Evolutionary conservation across 2,888 invertebrate genomes (phyloP), one percentile per base, ranked within the genome.

Genomic region (Caenorhabditis plicata): DNA sequence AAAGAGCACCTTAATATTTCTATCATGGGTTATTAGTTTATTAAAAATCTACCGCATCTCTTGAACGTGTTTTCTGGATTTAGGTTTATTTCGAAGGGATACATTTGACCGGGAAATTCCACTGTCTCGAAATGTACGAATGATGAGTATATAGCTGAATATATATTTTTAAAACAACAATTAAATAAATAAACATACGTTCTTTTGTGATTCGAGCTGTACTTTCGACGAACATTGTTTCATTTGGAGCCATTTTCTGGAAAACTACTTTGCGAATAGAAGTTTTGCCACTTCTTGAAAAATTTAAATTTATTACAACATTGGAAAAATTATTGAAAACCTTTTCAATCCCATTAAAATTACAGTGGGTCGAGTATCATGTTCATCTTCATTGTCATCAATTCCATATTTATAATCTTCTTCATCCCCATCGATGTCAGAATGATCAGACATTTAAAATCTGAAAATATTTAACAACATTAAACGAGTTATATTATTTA

Each of bases 181-280:
- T 20, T 22, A 39, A 11, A 40, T 20, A 23, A 39, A 31, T 17
- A 15, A n/a, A 69, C 81, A 73, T 65, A 85, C 85, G 84, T 84
- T 98, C 95, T 84, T 94, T 95, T 3, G 93, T 91, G 73, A 98
- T 92, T 86, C 96, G 93, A 82, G 92, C 94, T 43, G 96, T 99
- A 68, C 94, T 94, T 83, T 98, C 98, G 66, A 98, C 85, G 82
- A 98, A 98, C 48, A 98, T 85, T 0, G 98, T 99, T 85, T 99
- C 98, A 84, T 96, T 98, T 1, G 98, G 98, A 2, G 96, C 94
- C 92, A 99, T 98, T 85, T 99, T 99, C 83, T 98, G 96, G 82
- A 99, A 99, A n/a, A 99, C 98, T 4, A 99, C 98, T 86, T 98
- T 96, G 82, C 95, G 93, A 80, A 98, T 98, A 0, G 96, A 98